phyloP scores from a whole-genome alignment of 1,140 invertebrate species.

The Drosophila virilis region DNA sequence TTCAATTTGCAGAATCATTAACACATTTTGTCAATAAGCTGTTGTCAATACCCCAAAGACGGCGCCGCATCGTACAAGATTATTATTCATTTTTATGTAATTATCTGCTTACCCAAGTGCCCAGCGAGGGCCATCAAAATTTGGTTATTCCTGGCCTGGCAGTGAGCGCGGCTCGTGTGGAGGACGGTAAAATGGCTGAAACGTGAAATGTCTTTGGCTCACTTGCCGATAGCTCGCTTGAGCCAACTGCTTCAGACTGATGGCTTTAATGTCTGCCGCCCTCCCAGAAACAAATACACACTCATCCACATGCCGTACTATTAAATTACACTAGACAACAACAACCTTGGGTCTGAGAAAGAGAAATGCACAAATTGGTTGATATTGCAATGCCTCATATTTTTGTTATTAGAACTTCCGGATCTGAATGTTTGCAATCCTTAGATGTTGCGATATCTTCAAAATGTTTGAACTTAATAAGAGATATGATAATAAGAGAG shows the following conservation, averaged over 20 bases:
- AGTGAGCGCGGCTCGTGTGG: neutral
- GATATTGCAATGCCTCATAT: too few species aligned
- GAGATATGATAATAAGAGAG: too few species aligned
- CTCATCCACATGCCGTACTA: constrained; percentile 1
- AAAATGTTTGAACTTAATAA: too few species aligned
- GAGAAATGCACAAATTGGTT: neutral
- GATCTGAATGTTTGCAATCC: too few species aligned
- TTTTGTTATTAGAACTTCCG: too few species aligned
- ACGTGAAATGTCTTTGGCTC: constrained; percentile 23
- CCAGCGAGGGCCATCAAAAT: constrained; percentile 38
- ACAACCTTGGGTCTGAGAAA: neutral
- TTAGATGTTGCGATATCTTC: too few species aligned
- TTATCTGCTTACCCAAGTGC: constrained; percentile 67
- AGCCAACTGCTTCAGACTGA: constrained; percentile 30
- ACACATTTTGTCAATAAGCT: constrained; percentile 80
- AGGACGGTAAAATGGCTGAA: neutral
- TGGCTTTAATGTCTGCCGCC: constrained; percentile 35
- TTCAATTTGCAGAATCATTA: constrained; percentile 79
- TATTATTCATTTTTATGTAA: constrained; percentile 82
- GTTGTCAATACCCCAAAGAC: constrained; percentile 67
- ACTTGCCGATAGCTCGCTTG: constrained; percentile 23
- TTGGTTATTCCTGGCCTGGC: neutral
- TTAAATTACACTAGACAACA: constrained; percentile 30
- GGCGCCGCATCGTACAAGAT: constrained; percentile 55
- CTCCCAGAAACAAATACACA: constrained; percentile 1